Base-by-base conservation (phyloP, 64 coral and sea anemone genomes). In the Trachythela sp. region DNA sequence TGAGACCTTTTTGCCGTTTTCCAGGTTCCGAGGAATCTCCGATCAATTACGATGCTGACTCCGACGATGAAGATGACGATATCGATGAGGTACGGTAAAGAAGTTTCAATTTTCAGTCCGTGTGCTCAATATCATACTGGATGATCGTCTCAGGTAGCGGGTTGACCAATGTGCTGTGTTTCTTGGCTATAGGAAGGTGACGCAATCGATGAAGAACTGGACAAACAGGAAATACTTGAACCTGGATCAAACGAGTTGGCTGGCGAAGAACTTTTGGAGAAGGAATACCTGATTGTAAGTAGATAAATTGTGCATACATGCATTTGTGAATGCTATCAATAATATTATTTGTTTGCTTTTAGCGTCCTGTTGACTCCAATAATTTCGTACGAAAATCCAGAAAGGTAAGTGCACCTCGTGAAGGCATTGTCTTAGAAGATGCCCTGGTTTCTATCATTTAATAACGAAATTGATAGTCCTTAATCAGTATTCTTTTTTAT, bases 41-140 rank as follows among this genome's bases (percentile, higher is more conserved):
- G 37, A 93, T 91, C 13, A 89, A 94, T 32, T 94, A 99, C 88
- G 84, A 92, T 56, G 93, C 91, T 8, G 89, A 91, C 40, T 99
- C 96, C 71, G 96, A 99, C 54, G 95, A 98, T 50, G 95, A 98
- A 89, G 95, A 94, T 68, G 96, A 99, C 31, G 96, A 92, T 30
- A 91, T 94, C 84, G 96, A 99, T 77, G 96, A 99, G 88, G 95
- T 94, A 42, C 85, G 89, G 85, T 56, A 2, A 17, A 9, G 38
- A 39, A 36, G 35, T n/a, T 41, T 52, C 0, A 51, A 24, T 87
- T 36, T 38, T 41, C 36, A 85, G 7, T 37, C 1, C 32, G 10
- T n/a, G n/a, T n/a, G n/a, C n/a, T n/a, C n/a, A n/a, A n/a, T n/a
- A n/a, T n/a, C n/a, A n/a, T n/a, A n/a, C n/a, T n/a, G n/a, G n/a